Evolutionary conservation across 2,888 invertebrate genomes (phyloP), one percentile per base, ranked within the genome.

Genomic region (Leptinotarsa peninsularis): DNA sequence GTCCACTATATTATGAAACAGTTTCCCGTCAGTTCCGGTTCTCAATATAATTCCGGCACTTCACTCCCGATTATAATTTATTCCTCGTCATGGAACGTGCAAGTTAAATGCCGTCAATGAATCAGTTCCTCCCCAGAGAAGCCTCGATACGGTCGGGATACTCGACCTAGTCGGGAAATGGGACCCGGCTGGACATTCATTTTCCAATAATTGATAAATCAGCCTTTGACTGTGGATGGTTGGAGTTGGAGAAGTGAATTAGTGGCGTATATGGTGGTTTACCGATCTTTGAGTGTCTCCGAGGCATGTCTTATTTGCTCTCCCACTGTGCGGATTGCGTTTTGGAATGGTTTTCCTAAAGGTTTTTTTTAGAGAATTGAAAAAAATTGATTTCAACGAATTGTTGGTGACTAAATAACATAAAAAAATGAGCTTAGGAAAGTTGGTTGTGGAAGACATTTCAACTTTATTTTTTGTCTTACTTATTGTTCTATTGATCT

Each of bases 101-200:
- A 21, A 14, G 52, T 17, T 17, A 54, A 58, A 63, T 15, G 63
- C 27, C 1, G 63, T 17, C 15, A 17, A 27, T 43, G 63, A 63
- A 63, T 63, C 63, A 33, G 33, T 27, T 33, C 4, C 43, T 63
- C 63, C 63, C 63, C 13, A 27, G 33, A 4, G 63, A 52, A 15
- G 33, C 63, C 18, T n/a, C 63, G n/a, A 63, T 63, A n/a, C 43
- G 43, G 43, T 63, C 63, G 63, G 63, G 33, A 63, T 18, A 63
- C n/a, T 63, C 43, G 33, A 33, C 63, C 33, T 33, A 33, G n/a
- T 43, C 63, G 63, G n/a, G 33, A 43, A 63, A 63, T 33, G 63
- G 63, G 63, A 43, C 63, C 43, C n/a, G 7, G 63, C 43, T 33
- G 63, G 63, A 63, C 43, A 63, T 63, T 43, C 63, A 63, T 43